Conservation (phyloP, 2,888 invertebrate species). For the Aphrophora alni region DNA sequence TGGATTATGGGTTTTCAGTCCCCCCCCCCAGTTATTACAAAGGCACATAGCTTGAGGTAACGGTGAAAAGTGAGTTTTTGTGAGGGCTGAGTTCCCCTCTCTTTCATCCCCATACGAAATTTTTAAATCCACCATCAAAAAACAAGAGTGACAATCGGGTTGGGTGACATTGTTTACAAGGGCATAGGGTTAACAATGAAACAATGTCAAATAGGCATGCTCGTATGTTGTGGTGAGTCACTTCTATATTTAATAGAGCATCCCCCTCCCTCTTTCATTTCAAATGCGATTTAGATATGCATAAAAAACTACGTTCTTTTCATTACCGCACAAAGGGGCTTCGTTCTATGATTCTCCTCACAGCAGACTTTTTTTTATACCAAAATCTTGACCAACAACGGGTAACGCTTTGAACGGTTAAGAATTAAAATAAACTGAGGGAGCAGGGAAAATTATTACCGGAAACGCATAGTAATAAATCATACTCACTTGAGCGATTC, state of each 20-base stretch:
- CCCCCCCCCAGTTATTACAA: background rate
- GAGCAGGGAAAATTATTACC: background rate
- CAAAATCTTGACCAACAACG: background rate
- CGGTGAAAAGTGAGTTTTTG: background rate
- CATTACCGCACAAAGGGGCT: background rate
- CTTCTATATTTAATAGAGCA: background rate
- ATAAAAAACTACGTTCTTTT: slow-evolving; percentile 1
- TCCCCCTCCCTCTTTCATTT: background rate
- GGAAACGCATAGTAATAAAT: background rate
- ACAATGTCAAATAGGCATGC: background rate
- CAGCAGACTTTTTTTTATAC: background rate
- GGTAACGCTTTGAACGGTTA: background rate
- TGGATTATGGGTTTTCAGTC: background rate
- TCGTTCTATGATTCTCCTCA: background rate
- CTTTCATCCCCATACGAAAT: background rate
- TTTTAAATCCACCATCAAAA: background rate
- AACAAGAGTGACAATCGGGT: background rate
- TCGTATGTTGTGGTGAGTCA: background rate
- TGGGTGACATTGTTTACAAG: background rate
- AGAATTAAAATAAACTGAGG: background rate
- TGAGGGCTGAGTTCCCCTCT: background rate
- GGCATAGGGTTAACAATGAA: background rate
- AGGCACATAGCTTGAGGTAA: background rate
- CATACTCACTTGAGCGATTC: background rate
- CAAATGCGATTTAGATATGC: background rate